Evolutionary conservation across 2,888 invertebrate genomes (phyloP).

Genomic region (Chalcis sispes): DNA sequence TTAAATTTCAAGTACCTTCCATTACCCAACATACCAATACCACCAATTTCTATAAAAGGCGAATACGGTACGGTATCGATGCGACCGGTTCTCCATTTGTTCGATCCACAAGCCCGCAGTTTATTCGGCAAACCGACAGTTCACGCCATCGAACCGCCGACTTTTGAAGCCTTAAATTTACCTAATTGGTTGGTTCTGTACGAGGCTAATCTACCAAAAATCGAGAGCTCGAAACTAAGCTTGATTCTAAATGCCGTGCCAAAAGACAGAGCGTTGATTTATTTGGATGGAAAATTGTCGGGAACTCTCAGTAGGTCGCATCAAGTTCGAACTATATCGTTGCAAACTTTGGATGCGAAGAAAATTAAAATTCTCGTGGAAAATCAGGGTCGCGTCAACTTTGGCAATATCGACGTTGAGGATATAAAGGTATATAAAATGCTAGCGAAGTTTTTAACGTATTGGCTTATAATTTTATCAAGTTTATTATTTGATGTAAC

Average conservation of each 20-base stretch:
- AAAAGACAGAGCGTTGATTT: slow-evolving; percentile 79
- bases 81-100: slow-evolving; percentile 76
- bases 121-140: slow-evolving; percentile 69
- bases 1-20: slow-evolving; percentile 78
- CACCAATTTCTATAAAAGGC: slow-evolving; percentile 77
- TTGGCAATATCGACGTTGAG: slow-evolving; percentile 75
- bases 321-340: slow-evolving; percentile 58
- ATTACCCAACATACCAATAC: slow-evolving; percentile 77
- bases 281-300: slow-evolving; percentile 72
- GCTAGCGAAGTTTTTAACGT: no score
- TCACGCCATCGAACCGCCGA: slow-evolving; percentile 75
- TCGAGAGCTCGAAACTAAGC: slow-evolving; percentile 65
- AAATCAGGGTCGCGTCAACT: slow-evolving; percentile 90
- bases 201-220: slow-evolving; percentile 69
- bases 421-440: slow-evolving; percentile 73
- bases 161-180: slow-evolving; percentile 77
- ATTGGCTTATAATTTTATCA: neutral
- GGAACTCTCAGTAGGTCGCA: slow-evolving; percentile 67
- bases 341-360: slow-evolving; percentile 54
- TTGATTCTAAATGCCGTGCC: slow-evolving; percentile 73
- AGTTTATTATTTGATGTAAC: neutral
- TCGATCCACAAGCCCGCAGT: slow-evolving; percentile 65
- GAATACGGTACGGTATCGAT: slow-evolving; percentile 81
- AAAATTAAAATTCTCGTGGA: slow-evolving; percentile 79
- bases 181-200: slow-evolving; percentile 77